Base-by-base conservation (phyloP, 2,888 invertebrate genomes). In the Trissolcus brochymenae region DNA sequence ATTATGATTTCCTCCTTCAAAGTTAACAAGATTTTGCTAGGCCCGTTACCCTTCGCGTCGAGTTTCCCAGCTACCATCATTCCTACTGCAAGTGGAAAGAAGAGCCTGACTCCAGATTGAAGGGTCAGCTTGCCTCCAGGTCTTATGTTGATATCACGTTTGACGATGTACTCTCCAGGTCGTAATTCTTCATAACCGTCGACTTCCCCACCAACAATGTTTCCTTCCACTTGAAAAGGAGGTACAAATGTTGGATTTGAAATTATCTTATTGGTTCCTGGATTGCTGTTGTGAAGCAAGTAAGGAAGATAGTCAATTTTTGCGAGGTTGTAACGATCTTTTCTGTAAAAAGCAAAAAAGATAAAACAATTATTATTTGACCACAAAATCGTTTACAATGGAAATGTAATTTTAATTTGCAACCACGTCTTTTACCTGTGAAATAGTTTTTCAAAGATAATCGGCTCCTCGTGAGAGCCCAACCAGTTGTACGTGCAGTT, bases 401-500 rank as follows among this genome's bases (percentile, higher is more conserved):
- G 1, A 46, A 46, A 0, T 46, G 16, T 16, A 46, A 11, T n/a
- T 46, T 46, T 11, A 43, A 43, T 16, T 4, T 46, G n/a, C 43
- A 43, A 43, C 1, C 11, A 17, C 21, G 4, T 19, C 6, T 1
- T 14, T 13, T 51, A 51, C 90, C 90, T 88, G 83, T 96, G 95
- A 82, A 96, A 96, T 16, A 96, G 87, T 84, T 95, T 91, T 19
- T 93, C 92, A 81, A 94, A 94, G 25, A 96, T 94, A 84, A 92
- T 92, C 79, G 93, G 92, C 74, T 92, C 91, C 86, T 95, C 95
- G 0, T 92, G 91, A 78, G 91, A 93, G 4, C 98, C 97, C 83
- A 99, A 92, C 95, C 97, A 99, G 87, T 99, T 99, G 86, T 93
- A 95, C 0, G 96, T 95, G 81, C 97, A 98, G 87, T 98, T 96